Conservation (phyloP, 2,113 vertebrate species). For the Lasiurus borealis region DNA sequence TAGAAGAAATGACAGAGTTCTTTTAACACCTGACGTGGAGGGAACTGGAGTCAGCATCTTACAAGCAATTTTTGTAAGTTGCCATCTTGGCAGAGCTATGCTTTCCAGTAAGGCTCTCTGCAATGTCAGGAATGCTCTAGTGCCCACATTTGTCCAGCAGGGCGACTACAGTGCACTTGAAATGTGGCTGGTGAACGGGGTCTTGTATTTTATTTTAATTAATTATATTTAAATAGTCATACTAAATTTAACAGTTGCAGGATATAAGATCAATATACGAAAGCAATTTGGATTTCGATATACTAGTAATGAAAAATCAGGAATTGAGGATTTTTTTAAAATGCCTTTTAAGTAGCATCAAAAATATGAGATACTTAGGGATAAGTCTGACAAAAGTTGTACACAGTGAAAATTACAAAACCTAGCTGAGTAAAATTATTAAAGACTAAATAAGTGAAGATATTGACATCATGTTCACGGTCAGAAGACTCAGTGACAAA, state of each 20-base stretch:
- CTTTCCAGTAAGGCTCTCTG: not conserved
- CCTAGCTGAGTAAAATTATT: conserved; percentile 9
- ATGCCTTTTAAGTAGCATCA: not conserved
- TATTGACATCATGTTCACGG: not conserved
- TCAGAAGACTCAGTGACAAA: not conserved
- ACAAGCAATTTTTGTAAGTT: not conserved
- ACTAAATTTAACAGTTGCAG: not conserved
- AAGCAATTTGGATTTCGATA: not conserved
- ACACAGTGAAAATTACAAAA: not conserved
- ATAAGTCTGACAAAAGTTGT: not conserved
- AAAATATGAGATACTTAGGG: not conserved
- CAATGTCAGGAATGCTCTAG: not conserved
- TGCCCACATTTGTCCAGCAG: not conserved
- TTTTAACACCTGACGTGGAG: not conserved
- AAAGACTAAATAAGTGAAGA: not conserved
- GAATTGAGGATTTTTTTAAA: not conserved
- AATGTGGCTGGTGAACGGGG: not conserved
- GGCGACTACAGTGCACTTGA: not conserved
- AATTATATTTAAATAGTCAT: not conserved
- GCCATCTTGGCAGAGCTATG: not conserved
- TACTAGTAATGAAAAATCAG: not conserved
- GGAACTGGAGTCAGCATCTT: not conserved
- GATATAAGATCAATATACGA: not conserved
- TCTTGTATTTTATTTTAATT: not conserved
- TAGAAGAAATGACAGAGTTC: not conserved